Evolutionary conservation across 1,140 invertebrate species (phyloP).

Genomic region (Zophobas atratus): DNA sequence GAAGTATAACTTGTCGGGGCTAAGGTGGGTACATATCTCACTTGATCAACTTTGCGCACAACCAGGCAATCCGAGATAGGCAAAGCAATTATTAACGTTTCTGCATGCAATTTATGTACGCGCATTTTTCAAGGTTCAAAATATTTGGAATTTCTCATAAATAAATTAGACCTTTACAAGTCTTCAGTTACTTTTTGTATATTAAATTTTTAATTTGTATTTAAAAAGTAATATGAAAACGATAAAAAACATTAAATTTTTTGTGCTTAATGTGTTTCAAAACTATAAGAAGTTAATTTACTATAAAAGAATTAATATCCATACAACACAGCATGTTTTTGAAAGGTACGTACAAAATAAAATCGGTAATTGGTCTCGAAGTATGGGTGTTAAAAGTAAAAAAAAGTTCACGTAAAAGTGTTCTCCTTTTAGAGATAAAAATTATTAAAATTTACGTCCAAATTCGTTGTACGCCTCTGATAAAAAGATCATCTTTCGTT

Average conservation of each 20-base stretch:
- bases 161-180: neutral
- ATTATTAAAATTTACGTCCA: too few relatives aligned
- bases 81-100: neutral
- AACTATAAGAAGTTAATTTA: conserved; percentile 3
- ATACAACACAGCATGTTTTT: too few relatives aligned
- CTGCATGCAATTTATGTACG: conserved; percentile 13
- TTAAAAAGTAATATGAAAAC: conserved; percentile 3
- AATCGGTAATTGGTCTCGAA: too few relatives aligned
- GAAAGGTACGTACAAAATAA: too few relatives aligned
- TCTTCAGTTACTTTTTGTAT: neutral
- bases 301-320: neutral
- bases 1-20: neutral
- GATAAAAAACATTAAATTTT: neutral
- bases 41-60: conserved; percentile 4
- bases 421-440: too few relatives aligned
- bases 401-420: too few relatives aligned
- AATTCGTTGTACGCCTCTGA: too few relatives aligned
- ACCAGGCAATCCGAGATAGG: conserved; percentile 4
- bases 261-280: neutral
- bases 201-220: neutral
- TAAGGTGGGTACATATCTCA: too few relatives aligned
- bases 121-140: conserved; percentile 1
- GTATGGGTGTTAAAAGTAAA: too few relatives aligned
- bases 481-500: too few relatives aligned
- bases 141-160: conserved; percentile 1